Evolutionary conservation across 2,888 invertebrate genomes (phyloP), one percentile per base, ranked within the genome.

Genomic region (Malacosoma neustria): DNA sequence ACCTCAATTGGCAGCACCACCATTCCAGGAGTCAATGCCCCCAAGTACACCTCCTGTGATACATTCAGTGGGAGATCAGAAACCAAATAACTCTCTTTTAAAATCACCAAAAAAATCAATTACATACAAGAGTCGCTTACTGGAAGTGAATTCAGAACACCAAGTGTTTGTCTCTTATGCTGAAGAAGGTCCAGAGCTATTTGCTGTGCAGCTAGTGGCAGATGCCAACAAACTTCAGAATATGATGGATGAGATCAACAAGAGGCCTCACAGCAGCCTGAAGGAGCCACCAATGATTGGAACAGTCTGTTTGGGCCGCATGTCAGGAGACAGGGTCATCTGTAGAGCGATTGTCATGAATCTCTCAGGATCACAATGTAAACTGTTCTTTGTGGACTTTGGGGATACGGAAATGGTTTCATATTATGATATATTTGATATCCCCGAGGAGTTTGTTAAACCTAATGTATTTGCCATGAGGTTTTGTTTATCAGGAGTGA

Each of bases 361-460:
- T 50, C 87, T 93, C 32, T 90, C 90, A 29, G 90, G 91, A 41
- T 89, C 90, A 12, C 89, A 90, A 35, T 93, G 91, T 61, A 93
- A 92, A 69, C 87, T 94, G 3, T 92, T 91, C 57, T 94, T 93
- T 66, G 92, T 94, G 15, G 94, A 94, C 68, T 94, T 92, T 65
- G 94, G 94, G 14, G 92, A 93, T 58, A 91, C 91, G 4, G 94
- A 93, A 72, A 77, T 90, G 55, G 88, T 93, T 7, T 87, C 91
- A 0, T 89, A 90, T 44, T 88, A 89, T 47, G 89, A 92, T 49
- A 88, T 95, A 34, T 94, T 89, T 67, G 91, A 92, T 63, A 90
- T 94, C 49, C 93, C 94, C 0, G 87, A 90, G 40, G 89, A 91
- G 55, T 91, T 89, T 69, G 87, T 93, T 1, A 87, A 89, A 39